Conservation (phyloP, 2,888 invertebrate species). For the Alsophila aescularia region DNA sequence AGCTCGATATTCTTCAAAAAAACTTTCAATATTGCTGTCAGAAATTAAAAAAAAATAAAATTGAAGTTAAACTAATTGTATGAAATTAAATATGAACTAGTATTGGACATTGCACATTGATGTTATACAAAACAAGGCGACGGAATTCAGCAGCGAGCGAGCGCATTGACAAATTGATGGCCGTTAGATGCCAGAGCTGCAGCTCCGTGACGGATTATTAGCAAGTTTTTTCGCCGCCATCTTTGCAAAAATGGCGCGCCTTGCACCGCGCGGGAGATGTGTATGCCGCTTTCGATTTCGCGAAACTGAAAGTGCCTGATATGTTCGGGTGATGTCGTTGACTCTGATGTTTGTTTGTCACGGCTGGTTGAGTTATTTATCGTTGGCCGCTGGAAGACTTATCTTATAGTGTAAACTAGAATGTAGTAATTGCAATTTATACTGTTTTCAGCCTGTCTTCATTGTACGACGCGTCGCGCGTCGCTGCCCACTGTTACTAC, state of each 20-base stretch:
- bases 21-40: too few species aligned
- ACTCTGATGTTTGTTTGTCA: slow-evolving; percentile 81
- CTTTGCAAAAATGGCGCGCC: slow-evolving; percentile 71
- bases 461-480: slow-evolving; percentile 55
- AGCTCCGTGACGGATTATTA: slow-evolving; percentile 72
- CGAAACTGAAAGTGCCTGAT: slow-evolving; percentile 80
- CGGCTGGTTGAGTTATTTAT: slow-evolving; percentile 68
- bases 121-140: slow-evolving; percentile 38
- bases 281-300: slow-evolving; percentile 78
- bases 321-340: slow-evolving; percentile 82
- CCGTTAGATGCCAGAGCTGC: slow-evolving; percentile 55
- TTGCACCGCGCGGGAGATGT: slow-evolving; percentile 66
- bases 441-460: slow-evolving; percentile 67
- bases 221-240: slow-evolving; percentile 70
- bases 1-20: too few species aligned
- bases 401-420: slow-evolving; percentile 72
- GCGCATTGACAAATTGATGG: slow-evolving; percentile 69
- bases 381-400: slow-evolving; percentile 56
- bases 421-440: slow-evolving; percentile 71
- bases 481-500: slow-evolving; percentile 56
- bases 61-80: too few species aligned
- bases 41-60: too few species aligned
- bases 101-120: slow-evolving; percentile 29
- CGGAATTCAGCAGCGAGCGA: slow-evolving; percentile 43
- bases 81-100: not conserved